A percentile compares a stretch with the other conserved stretches of the same genome.
Evolutionary conservation across 1,140 invertebrate genomes (phyloP).

Genomic region (Drosophila willistoni): DNA sequence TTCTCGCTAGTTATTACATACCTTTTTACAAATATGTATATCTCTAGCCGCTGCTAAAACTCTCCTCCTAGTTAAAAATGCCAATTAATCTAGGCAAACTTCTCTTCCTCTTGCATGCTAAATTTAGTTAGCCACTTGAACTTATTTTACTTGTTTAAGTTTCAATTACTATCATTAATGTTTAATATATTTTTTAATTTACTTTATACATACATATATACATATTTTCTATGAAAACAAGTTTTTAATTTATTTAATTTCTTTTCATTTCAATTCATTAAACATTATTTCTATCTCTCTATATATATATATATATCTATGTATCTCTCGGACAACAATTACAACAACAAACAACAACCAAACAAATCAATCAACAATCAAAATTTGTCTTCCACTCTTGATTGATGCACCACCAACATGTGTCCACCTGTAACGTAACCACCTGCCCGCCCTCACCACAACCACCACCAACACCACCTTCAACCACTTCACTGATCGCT

Average conservation of each 20-base stretch:
- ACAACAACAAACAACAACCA: neutral
- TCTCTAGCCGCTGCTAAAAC: slow-evolving; percentile 10
- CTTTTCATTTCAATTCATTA: slow-evolving; percentile 6
- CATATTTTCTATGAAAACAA: neutral
- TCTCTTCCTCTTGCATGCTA: slow-evolving; percentile 2
- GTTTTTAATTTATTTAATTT: slow-evolving; percentile 11
- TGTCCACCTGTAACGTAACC: neutral
- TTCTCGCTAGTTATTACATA: neutral
- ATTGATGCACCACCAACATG: neutral
- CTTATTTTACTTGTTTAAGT: slow-evolving; percentile 18
- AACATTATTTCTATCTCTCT: neutral
- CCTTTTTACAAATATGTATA: neutral
- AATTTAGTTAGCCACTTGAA: slow-evolving; percentile 9
- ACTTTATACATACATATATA: neutral
- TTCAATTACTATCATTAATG: neutral
- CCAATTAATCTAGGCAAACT: slow-evolving; percentile 19
- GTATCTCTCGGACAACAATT: neutral
- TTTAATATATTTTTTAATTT: neutral
- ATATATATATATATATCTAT: neutral
- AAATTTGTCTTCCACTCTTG: neutral
- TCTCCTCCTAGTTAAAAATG: slow-evolving; percentile 7
- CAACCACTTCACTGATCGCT: slow-evolving; percentile 1
- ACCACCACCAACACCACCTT: neutral
- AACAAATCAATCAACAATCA: neutral
- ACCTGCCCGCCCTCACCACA: neutral